Percentiles rank a stretch among this genome's conserved stretches.
Conservation (phyloP, 92 coral and sea anemone species). For the Bergia puertoricense region DNA sequence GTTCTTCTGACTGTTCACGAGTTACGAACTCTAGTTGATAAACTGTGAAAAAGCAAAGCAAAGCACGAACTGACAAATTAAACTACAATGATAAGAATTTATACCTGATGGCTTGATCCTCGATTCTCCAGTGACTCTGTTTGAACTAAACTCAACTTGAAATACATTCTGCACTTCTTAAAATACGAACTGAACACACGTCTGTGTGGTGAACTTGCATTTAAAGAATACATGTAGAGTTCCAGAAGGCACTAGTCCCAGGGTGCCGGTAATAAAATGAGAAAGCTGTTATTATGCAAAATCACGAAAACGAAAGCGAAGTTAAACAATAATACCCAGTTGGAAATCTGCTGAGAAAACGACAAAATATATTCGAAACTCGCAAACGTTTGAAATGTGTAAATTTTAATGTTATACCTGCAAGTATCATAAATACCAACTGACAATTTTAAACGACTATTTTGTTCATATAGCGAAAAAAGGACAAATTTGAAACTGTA, state of each 20-base stretch:
- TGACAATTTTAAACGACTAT: background rate
- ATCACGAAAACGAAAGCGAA: conserved; percentile 9
- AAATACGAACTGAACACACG: conserved; percentile 14
- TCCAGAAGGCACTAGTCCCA: background rate
- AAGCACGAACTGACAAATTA: background rate
- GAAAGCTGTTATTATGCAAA: conserved; percentile 17
- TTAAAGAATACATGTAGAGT: background rate
- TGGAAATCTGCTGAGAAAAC: background rate
- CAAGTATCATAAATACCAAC: background rate
- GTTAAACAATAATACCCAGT: background rate
- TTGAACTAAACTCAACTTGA: conserved; percentile 1
- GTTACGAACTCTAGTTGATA: background rate
- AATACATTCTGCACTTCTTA: background rate
- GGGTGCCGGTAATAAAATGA: background rate
- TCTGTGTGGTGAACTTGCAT: background rate
- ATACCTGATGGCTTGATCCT: background rate
- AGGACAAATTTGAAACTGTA: background rate
- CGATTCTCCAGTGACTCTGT: background rate
- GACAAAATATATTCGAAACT: background rate
- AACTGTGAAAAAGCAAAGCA: background rate
- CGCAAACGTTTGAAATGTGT: background rate
- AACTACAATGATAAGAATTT: background rate
- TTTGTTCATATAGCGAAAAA: background rate
- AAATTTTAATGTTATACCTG: too few species aligned
- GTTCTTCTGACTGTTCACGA: too few species aligned